Evolutionary conservation across 1,140 invertebrate genomes (phyloP).

Genomic region (Pseudomyrmex pallidus): DNA sequence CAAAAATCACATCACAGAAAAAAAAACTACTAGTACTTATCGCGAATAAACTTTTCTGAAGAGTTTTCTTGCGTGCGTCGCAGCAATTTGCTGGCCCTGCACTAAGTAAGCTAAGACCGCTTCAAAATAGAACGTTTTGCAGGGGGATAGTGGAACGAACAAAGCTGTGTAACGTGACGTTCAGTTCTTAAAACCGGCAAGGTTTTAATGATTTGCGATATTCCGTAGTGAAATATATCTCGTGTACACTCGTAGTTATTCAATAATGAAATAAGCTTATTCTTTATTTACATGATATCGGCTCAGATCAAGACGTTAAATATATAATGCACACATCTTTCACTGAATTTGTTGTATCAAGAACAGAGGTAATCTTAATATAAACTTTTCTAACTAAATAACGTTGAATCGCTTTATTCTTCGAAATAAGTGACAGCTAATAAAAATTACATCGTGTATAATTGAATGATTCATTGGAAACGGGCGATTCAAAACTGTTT

Average conservation of each 20-base stretch:
- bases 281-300: not conserved
- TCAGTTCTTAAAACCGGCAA: conserved; percentile 22
- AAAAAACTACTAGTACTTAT: conserved; percentile 3
- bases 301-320: not conserved
- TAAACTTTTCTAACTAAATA: not conserved
- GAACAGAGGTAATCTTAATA: conserved; percentile 4
- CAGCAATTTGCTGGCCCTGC: conserved; percentile 21
- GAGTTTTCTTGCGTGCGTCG: conserved; percentile 48
- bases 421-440: conserved; percentile 25
- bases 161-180: not conserved
- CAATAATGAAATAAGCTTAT: not conserved
- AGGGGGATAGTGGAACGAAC: conserved; percentile 26
- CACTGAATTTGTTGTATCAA: conserved; percentile 2
- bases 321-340: not conserved
- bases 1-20: not conserved
- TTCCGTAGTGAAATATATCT: not conserved
- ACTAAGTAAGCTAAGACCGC: conserved; percentile 39
- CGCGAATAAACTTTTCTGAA: conserved; percentile 51
- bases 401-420: conserved; percentile 1
- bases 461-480: conserved; percentile 41
- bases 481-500: conserved; percentile 26
- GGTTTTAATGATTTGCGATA: not conserved
- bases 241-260: not conserved
- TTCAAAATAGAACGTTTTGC: conserved; percentile 52
- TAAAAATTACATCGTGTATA: conserved; percentile 41